Conservation (phyloP, 1,140 invertebrate genomes). For the Neuroterus valhalla region DNA sequence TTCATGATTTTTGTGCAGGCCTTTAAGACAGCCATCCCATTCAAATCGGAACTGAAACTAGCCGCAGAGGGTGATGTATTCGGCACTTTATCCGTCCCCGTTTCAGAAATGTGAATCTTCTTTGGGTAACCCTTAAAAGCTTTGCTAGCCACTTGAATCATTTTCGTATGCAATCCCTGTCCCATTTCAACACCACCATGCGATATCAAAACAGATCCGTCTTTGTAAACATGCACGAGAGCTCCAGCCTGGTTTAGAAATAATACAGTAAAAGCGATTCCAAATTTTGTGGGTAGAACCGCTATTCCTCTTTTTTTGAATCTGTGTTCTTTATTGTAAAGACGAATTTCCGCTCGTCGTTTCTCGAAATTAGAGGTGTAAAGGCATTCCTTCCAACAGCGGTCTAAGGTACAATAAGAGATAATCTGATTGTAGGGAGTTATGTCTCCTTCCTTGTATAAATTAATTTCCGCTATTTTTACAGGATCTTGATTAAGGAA, state of each 20-base stretch:
- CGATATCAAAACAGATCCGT: slow-evolving; percentile 93
- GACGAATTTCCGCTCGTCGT: slow-evolving; percentile 78
- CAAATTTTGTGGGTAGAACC: slow-evolving; percentile 93
- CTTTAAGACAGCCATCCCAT: slow-evolving; percentile 94
- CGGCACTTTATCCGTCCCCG: slow-evolving; percentile 94
- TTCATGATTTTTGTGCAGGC: slow-evolving; percentile 88
- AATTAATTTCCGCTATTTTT: slow-evolving; percentile 81
- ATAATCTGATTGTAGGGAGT: slow-evolving; percentile 89
- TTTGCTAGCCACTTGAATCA: slow-evolving; percentile 90
- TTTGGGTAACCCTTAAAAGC: slow-evolving; percentile 83
- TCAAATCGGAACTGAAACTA: slow-evolving; percentile 92
- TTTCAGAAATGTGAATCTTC: slow-evolving; percentile 92
- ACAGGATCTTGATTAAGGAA: slow-evolving; percentile 78
- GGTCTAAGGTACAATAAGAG: slow-evolving; percentile 83
- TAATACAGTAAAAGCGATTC: slow-evolving; percentile 87
- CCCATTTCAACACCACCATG: slow-evolving; percentile 98
- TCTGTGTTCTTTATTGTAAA: slow-evolving; percentile 86
- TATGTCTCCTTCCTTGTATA: slow-evolving; percentile 86
- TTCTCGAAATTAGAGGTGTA: slow-evolving; percentile 81
- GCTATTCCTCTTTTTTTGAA: slow-evolving; percentile 93
- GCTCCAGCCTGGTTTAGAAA: slow-evolving; percentile 93
- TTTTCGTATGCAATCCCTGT: slow-evolving; percentile 96
- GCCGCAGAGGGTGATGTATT: slow-evolving; percentile 96
- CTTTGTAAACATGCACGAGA: slow-evolving; percentile 90
- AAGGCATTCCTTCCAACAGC: slow-evolving; percentile 90